Evolutionary conservation across 2,888 invertebrate species (phyloP), one percentile per base, ranked within the genome.

Genomic region (Drosophila nr. fundita): DNA sequence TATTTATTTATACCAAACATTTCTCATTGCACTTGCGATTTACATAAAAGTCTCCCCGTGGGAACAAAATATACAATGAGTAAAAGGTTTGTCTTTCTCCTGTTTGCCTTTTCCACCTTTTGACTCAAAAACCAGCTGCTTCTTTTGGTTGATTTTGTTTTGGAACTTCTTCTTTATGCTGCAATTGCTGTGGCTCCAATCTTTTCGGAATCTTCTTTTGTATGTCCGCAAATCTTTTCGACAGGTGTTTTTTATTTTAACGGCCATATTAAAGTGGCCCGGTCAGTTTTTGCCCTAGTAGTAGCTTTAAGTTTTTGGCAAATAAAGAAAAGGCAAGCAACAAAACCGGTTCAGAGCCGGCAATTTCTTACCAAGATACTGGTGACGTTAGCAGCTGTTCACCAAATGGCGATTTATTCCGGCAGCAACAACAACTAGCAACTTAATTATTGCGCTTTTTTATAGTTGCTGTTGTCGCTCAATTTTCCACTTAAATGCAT

Each of bases 351-450:
- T 29, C 27, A 52, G 4, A 55, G 62, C 64, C 71, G 78, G 53
- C 58, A 45, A 53, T 57, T 24, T 29, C 58, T 72, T 50, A 6
- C 60, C 60, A 45, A 66, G 66, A 77, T 61, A 64, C 61, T 66
- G 79, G 36, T 72, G 78, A 78, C 78, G 72, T 64, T 67, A 72
- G 52, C 78, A 78, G 78, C 78, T 78, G 78, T 62, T 67, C 60
- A 13, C 30, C 54, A n/a, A 50, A 34, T 21, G 15, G 55, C 70
- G 62, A 69, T 49, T 69, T 54, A 61, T 30, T 48, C 36, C 30
- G 38, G 34, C n/a, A 55, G 45, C 36, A 38, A 15, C 21, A 53
- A 18, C 6, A 34, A 29, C 27, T 18, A 53, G 32, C 73, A 68
- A 73, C 24, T 34, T 57, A 45, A 58, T 63, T 45, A 45, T 27